Evolutionary conservation across 2,113 vertebrate genomes (phyloP).

Genomic region (Cryptomyrus ogoouensis): DNA sequence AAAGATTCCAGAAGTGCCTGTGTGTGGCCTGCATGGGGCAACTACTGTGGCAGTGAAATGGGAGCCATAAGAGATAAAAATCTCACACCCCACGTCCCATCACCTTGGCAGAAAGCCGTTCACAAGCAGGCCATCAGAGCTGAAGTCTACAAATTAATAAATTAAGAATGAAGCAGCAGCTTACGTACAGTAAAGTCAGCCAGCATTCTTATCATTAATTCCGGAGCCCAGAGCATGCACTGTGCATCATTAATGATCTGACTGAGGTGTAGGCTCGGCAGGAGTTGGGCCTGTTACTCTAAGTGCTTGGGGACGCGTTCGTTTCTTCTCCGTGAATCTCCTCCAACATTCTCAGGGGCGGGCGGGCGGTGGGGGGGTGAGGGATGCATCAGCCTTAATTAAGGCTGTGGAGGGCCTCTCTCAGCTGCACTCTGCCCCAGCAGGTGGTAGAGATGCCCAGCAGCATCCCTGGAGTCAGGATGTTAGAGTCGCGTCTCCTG

Average conservation of each 20-base stretch:
- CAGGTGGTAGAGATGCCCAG: background rate
- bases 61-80: background rate
- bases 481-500: background rate
- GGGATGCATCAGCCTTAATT: conserved; percentile 31
- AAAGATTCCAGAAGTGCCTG: background rate
- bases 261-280: background rate
- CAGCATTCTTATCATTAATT: background rate
- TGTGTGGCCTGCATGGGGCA: background rate
- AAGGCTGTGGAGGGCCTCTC: conserved; percentile 26
- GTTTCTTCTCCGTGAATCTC: background rate
- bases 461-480: background rate
- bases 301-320: background rate
- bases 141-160: background rate
- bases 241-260: background rate
- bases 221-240: background rate
- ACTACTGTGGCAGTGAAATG: background rate
- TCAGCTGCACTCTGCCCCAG: background rate
- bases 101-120: background rate
- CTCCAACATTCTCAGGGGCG: background rate
- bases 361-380: conserved; percentile 2
- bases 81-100: background rate
- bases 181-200: background rate
- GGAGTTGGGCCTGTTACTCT: background rate
- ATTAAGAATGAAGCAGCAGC: background rate
- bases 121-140: background rate